Evolutionary conservation across 1,140 invertebrate genomes (phyloP).

Genomic region (Holotrichia oblita): DNA sequence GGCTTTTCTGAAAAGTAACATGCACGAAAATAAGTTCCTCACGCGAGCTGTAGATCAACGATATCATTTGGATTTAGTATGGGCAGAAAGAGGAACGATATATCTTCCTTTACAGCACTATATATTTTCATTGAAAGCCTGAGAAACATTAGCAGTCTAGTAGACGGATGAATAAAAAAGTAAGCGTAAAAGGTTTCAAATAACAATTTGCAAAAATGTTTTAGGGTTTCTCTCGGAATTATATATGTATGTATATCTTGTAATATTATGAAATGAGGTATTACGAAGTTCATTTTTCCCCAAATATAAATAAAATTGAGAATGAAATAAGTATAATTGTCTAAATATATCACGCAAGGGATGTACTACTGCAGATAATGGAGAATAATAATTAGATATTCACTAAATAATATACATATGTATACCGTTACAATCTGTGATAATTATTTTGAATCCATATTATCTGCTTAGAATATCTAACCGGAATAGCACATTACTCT

Average conservation of each 20-base stretch:
- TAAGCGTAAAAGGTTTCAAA: not conserved
- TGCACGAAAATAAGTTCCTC: not conserved
- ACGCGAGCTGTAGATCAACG: not conserved
- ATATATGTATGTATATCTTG: too few relatives aligned
- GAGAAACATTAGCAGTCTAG: not conserved
- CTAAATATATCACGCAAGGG: too few relatives aligned
- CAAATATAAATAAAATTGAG: too few relatives aligned
- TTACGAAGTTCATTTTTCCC: too few relatives aligned
- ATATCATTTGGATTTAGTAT: not conserved
- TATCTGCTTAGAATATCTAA: not conserved
- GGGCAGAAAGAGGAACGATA: not conserved
- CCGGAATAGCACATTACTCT: not conserved
- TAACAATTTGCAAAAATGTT: not conserved
- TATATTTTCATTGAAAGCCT: conserved; percentile 4
- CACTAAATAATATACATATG: too few relatives aligned
- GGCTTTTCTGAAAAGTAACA: not conserved
- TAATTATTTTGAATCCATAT: not conserved
- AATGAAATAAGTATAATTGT: too few relatives aligned
- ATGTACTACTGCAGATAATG: too few relatives aligned
- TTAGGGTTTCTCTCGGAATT: not conserved
- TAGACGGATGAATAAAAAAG: not conserved
- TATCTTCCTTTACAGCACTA: not conserved
- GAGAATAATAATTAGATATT: too few relatives aligned
- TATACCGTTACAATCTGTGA: not conserved
- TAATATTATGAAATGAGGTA: too few relatives aligned